Evolutionary conservation across 1,140 invertebrate genomes (phyloP).

Genomic region (Meloidogyne floridensis): DNA sequence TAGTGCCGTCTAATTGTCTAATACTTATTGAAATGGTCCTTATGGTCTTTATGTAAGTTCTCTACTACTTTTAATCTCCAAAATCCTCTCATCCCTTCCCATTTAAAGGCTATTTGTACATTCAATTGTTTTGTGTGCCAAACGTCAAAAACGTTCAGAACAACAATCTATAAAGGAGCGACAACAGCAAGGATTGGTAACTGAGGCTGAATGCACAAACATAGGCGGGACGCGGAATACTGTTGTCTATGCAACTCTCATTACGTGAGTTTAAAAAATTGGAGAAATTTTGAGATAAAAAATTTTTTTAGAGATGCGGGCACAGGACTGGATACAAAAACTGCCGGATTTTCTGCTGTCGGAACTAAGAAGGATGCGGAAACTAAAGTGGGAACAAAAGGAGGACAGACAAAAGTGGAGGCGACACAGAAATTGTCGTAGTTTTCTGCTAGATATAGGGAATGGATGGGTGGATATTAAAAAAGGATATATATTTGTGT

Average conservation of each 20-base stretch:
- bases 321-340: no score
- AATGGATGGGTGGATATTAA: no score
- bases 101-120: neutral
- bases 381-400: no score
- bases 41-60: neutral
- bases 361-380: no score
- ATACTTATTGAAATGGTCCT: neutral
- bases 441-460: no score
- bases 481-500: no score
- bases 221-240: neutral
- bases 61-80: neutral
- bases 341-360: no score
- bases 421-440: no score
- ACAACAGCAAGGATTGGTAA: neutral
- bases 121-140: neutral
- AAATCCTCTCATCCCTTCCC: neutral
- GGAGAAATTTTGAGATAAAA: no score
- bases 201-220: neutral
- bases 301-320: no score
- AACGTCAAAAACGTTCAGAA: neutral
- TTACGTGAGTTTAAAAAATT: neutral
- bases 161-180: neutral
- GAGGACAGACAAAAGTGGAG: no score
- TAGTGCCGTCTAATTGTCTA: neutral
- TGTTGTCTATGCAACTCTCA: neutral